Percentiles rank a stretch among this genome's conserved stretches.
phyloP scores from a whole-genome alignment of 1,140 invertebrate species.

The Pachyrhynchus sulphureomaculatus region DNA sequence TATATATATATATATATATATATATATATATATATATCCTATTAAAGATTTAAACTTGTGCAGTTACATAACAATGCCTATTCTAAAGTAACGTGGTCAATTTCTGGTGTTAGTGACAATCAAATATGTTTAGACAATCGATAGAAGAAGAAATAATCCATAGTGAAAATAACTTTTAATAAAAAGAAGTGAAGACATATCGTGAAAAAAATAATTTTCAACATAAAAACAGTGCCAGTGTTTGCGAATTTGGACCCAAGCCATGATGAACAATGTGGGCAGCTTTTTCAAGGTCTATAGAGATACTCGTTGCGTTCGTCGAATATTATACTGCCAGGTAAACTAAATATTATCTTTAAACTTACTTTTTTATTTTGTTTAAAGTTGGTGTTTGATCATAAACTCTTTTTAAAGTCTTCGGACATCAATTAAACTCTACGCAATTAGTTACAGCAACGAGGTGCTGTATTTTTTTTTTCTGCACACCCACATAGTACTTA shows the following conservation, averaged over 20 bases:
- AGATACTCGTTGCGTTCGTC: conserved; percentile 76
- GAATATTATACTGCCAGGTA: conserved; percentile 77
- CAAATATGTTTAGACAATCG: neutral
- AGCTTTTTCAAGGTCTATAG: conserved; percentile 71
- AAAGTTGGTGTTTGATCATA: too few relatives aligned
- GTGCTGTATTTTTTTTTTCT: too few relatives aligned
- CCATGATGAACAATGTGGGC: conserved; percentile 67
- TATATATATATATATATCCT: too few relatives aligned
- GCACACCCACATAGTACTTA: too few relatives aligned
- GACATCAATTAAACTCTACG: too few relatives aligned
- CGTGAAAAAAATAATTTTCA: neutral
- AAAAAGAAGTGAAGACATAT: neutral
- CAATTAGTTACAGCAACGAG: too few relatives aligned
- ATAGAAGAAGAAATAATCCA: neutral
- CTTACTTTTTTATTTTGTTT: too few relatives aligned
- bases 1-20: too few relatives aligned
- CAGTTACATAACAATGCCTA: too few relatives aligned
- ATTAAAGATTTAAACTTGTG: too few relatives aligned
- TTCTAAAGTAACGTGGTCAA: conserved; percentile 5
- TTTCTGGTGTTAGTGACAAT: neutral
- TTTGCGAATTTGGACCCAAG: conserved; percentile 13
- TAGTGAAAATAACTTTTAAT: neutral
- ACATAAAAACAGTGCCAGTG: neutral
- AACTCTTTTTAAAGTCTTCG: too few relatives aligned
- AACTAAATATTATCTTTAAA: too few relatives aligned